Base-by-base conservation (phyloP, 2,888 invertebrate species). In the Conops quadrifasciatus region DNA sequence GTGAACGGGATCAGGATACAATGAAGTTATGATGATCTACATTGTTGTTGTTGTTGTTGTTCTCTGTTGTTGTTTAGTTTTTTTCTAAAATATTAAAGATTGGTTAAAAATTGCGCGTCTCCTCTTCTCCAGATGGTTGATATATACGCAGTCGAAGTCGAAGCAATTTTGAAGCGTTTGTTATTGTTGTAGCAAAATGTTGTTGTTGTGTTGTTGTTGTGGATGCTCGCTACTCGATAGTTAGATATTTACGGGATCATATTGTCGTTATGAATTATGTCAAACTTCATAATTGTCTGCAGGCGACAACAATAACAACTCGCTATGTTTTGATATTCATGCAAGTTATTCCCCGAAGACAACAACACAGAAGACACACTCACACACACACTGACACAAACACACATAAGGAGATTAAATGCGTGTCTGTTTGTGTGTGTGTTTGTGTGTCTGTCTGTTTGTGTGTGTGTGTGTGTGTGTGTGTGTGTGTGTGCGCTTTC, bases 211-310 rank as follows among this genome's bases (percentile, higher is more conserved):
- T 43, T 43, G 45, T 43, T 56, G 19, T 60, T 49, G 49, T 67
- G 16, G 30, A 59, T 47, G 30, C 59, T 47, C 11, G 51, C 30
- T 53, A 36, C 71, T 77, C 78, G 78, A 64, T 62, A 36, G 30
- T 63, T n/a, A n/a, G n/a, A n/a, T n/a, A n/a, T n/a, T n/a, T n/a
- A n/a, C n/a, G n/a, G n/a, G n/a, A n/a, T n/a, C n/a, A 4, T 30
- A n/a, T 59, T 60, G 36, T 36, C 9, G 78, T 79, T 81, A 80
- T 81, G 80, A 80, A 80, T 80, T 81, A 80, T 80, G 82, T 82
- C 82, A 80, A 80, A 80, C 80, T 79, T 79, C 78, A 79, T 81
- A 81, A 81, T 80, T 81, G 82, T 80, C 60, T 7, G 45, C 80
- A 9, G 5, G 9, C 36, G 9, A 36, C 9, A 36, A 36, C 36